Base-by-base conservation (phyloP, 2,797 vertebrate species). In the Remorina albescens region DNA sequence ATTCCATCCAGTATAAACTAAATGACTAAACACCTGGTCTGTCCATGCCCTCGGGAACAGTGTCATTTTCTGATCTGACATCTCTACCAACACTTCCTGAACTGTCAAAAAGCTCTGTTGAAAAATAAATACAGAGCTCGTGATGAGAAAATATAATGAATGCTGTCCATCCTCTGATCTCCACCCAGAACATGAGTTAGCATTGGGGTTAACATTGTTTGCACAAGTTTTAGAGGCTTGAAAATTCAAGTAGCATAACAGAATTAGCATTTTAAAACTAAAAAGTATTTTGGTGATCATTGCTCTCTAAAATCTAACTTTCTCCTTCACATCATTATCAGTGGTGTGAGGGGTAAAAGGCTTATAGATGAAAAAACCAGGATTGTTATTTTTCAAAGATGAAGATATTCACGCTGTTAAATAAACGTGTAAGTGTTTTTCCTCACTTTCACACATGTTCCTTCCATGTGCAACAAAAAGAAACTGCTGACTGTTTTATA, bases 41-140 rank as follows among this genome's bases (percentile, higher is more conserved):
- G 19, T 21, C 44, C 44, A 3, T 6, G 1, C 5, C 37, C n/a
- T n/a, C 2, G 21, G 12, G 6, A 41, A 41, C 0, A 6, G 26
- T 6, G 53, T 4, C 36, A 9, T 32, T 26, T 34, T 34, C 16
- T n/a, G 34, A 26, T 18, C 44, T 9, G 15, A 19, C 11, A 13
- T 44, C 5, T 15, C 41, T 28, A 4, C 23, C 7, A 15, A 8
- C 7, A 36, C 9, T 8, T 11, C 34, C 9, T 11, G 10, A 36
- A 36, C 34, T 36, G 34, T 36, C 34, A 36, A 51, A 15, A 56
- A 63, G 10, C 13, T n/a, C n/a, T 30, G 30, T 30, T 30, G 6
- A 30, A 30, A 30, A 30, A 30, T n/a, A 30, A 30, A 19, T 16
- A 56, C 51, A 56, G n/a, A n/a, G 62, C 32, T 71, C 42, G 54